Evolutionary conservation across 2,888 invertebrate species (phyloP), one percentile per base, ranked within the genome.

Genomic region (Drosophila basisetae): DNA sequence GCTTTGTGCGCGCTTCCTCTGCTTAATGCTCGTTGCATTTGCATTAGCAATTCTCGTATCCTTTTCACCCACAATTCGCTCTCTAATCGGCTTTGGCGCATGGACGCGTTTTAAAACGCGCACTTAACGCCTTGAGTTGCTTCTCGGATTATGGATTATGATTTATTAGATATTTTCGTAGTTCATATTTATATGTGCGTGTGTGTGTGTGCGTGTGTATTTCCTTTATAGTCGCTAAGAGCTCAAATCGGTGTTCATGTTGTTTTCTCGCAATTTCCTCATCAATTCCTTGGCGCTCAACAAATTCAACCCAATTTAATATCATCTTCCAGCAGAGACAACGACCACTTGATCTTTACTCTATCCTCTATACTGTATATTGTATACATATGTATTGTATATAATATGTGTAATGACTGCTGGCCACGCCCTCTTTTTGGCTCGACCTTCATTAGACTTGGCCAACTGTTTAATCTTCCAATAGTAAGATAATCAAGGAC

Each of bases 291-390:
- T 59, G 71, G 18, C 37, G 59, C 61, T 58, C 69, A 71, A 69
- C 75, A 84, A 84, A 84, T 76, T 73, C 73, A 73, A 58, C 70
- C 35, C 64, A 70, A 78, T 80, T 78, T 75, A 76, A 76, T 73
- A 74, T 61, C 77, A 73, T 66, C 73, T 73, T 67, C 58, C 73
- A 53, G 47, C 56, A 68, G 59, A 76, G 71, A 82, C 84, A 82
- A 82, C 78, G 73, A 73, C 78, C 83, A 83, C 80, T 83, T 83
- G 80, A 77, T 78, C 84, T 84, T 78, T 72, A 73, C 9, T 73
- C 10, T n/a, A 4, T 72, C 71, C 11, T 74, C 9, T 22, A 4
- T n/a, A 28, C 4, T 68, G 52, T 68, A 30, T 63, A 73, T 4
- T 41, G 11, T 16, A 4, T 22, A 63, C 39, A 43, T 35, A 6